Conservation (phyloP, 2,888 invertebrate genomes). For the Bruchidius siliquastri region DNA sequence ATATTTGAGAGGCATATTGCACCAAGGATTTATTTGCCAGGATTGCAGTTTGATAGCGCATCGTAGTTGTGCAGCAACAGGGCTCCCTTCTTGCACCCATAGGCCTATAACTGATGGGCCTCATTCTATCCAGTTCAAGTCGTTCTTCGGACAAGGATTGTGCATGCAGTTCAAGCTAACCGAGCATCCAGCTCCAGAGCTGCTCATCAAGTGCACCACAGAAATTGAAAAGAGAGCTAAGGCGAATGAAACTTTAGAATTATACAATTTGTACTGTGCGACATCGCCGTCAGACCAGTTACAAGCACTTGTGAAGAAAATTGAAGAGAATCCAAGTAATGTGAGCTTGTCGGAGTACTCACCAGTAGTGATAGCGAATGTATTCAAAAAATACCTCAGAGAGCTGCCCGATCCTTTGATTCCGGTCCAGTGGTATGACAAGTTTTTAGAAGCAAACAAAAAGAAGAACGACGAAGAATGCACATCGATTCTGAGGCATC, state of each 20-base stretch:
- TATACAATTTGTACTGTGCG: constrained; percentile 64
- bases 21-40: constrained; percentile 68
- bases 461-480: constrained; percentile 53
- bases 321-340: constrained; percentile 45
- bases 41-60: constrained; percentile 70
- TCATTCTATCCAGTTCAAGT: constrained; percentile 35
- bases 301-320: constrained; percentile 53
- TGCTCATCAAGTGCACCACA: constrained; percentile 53
- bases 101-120: constrained; percentile 34
- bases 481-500: constrained; percentile 50
- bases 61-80: constrained; percentile 63
- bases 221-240: constrained; percentile 59
- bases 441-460: constrained; percentile 57
- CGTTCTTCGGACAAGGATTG: constrained; percentile 61
- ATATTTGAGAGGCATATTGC: constrained; percentile 63
- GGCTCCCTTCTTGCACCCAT: constrained; percentile 51
- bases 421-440: constrained; percentile 68
- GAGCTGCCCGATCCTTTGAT: constrained; percentile 73
- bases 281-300: constrained; percentile 58
- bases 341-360: constrained; percentile 50
- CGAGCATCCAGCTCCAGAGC: constrained; percentile 55
- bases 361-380: constrained; percentile 55
- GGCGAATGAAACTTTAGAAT: constrained; percentile 51
- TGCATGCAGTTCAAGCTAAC: constrained; percentile 57
- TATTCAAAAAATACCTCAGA: constrained; percentile 66